Conservation (phyloP, 2,797 vertebrate species). For the Rhynchonycteris naso region DNA sequence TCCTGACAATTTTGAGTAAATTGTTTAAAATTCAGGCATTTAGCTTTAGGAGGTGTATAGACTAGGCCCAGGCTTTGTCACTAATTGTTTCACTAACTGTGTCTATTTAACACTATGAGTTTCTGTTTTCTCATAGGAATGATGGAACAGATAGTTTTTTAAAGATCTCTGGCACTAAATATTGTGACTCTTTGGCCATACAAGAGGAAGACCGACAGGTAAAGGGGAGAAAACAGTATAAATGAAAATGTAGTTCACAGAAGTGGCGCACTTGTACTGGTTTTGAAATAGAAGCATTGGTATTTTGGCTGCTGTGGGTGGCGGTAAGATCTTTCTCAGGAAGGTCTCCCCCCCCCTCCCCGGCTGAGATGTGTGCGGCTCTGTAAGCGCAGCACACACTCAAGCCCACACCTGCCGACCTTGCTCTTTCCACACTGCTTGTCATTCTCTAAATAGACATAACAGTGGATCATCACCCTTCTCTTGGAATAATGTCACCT, state of each 20-base stretch:
- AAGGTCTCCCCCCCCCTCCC: too few relatives aligned
- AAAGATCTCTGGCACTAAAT: neutral
- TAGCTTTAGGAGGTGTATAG: neutral
- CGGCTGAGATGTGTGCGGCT: too few relatives aligned
- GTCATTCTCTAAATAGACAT: constrained; percentile 14
- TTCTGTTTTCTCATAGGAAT: neutral
- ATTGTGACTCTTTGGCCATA: neutral
- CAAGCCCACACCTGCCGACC: neutral
- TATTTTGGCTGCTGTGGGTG: neutral
- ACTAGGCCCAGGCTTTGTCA: neutral
- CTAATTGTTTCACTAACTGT: neutral
- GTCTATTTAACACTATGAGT: neutral
- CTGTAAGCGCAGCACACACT: neutral
- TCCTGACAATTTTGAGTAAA: neutral
- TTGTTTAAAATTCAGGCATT: neutral
- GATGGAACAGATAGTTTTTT: neutral
- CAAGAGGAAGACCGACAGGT: neutral
- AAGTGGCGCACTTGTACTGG: neutral
- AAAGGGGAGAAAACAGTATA: constrained; percentile 3
- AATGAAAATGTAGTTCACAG: neutral
- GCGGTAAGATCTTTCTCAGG: neutral
- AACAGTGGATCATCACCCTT: constrained; percentile 42
- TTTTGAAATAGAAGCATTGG: neutral
- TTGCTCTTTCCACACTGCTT: neutral
- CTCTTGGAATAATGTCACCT: constrained; percentile 53